Conservation (phyloP, 2,113 vertebrate species). For the Apteryx owenii region DNA sequence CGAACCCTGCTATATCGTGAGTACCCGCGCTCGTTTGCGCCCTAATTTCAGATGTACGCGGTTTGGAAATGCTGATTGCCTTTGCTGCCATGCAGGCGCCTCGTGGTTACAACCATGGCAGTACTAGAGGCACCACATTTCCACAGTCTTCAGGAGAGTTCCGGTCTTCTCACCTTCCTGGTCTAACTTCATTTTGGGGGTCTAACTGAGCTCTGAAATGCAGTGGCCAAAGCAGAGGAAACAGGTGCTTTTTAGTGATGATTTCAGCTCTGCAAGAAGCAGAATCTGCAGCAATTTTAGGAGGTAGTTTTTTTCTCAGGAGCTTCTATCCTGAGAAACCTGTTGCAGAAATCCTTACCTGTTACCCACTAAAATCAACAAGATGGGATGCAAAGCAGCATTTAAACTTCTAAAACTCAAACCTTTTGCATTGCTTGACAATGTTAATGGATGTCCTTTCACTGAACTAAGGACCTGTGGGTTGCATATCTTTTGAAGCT, state of each 20-base stretch:
- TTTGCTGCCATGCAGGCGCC: neutral
- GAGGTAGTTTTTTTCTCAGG: neutral
- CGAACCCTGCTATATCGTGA: conserved; percentile 97
- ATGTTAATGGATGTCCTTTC: neutral
- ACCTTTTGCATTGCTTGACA: neutral
- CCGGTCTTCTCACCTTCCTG: neutral
- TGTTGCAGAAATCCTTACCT: neutral
- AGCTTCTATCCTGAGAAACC: neutral
- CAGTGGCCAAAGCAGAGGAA: neutral
- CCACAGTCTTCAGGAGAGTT: neutral
- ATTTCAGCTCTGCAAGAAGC: neutral
- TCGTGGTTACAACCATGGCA: neutral
- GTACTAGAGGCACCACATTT: neutral
- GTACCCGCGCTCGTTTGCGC: conserved; percentile 27
- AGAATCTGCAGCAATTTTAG: neutral
- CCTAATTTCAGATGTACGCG: neutral
- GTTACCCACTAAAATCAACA: neutral
- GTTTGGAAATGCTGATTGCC: neutral
- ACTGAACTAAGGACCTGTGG: neutral
- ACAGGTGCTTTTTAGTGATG: neutral
- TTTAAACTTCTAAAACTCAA: neutral
- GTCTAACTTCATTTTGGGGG: neutral
- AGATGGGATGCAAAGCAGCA: neutral
- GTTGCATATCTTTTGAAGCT: neutral
- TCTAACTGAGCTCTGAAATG: neutral